A percentile compares a stretch with the other conserved stretches of the same genome.
These are phyloP conservation scores for Ctenopoma kingsleyae DNA, from an alignment of 2,797 vertebrate species.

Conservation along the genomic window DNA sequence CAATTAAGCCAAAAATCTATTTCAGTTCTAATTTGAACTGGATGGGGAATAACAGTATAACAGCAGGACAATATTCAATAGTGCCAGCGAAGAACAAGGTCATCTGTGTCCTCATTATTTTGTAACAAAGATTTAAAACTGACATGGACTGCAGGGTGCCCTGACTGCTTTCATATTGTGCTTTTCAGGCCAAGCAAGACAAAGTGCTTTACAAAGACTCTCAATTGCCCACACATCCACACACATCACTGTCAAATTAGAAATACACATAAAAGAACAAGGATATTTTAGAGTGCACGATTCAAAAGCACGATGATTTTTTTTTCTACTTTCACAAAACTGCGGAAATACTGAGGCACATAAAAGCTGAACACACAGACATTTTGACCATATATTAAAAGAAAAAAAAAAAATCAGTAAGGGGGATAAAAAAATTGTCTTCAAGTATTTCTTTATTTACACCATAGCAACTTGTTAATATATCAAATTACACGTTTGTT, in stretches of 20 bases:
- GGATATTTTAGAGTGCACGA: conserved; percentile 9
- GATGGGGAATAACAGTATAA: conserved; percentile 9
- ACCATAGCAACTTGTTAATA: too few relatives aligned
- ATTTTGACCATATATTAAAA: neutral
- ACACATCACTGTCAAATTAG: conserved; percentile 26
- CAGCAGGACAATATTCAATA: conserved; percentile 11
- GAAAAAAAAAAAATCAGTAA: too few relatives aligned
- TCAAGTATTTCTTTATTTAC: too few relatives aligned
- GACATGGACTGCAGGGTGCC: neutral
- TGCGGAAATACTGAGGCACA: neutral
- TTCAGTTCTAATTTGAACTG: conserved; percentile 37
- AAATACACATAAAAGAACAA: conserved; percentile 25
- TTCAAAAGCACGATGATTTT: conserved; percentile 3
- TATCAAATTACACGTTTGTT: too few relatives aligned
- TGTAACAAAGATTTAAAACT: conserved; percentile 15
- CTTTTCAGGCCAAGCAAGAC: neutral
- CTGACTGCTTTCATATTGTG: neutral
- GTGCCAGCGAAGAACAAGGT: conserved; percentile 30
- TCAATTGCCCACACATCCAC: conserved; percentile 28
- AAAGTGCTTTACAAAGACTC: conserved; percentile 22
- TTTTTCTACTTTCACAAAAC: neutral
- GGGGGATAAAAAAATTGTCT: too few relatives aligned
- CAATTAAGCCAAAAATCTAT: conserved; percentile 62
- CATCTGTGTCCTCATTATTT: conserved; percentile 27
- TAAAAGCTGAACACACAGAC: neutral